These are phyloP conservation scores for Nautilus pompilius DNA, from an alignment of 1,140 invertebrate genomes.

Conservation along the genomic window DNA sequence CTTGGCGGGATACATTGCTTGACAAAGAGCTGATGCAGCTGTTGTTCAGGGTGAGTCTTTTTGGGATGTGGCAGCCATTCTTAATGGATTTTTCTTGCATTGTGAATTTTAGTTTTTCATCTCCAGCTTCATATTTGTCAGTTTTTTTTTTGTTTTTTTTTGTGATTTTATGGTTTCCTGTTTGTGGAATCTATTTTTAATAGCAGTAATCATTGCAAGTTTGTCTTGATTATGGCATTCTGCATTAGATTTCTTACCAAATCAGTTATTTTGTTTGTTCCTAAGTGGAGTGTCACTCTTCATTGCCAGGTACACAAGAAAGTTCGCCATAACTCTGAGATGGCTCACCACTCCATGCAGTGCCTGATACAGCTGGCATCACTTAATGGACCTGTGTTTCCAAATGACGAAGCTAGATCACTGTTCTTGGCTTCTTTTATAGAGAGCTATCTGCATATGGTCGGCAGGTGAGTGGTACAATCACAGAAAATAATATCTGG, in stretches of 20 bases:
- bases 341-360: constrained; percentile 72
- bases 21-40: constrained; percentile 70
- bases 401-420: constrained; percentile 61
- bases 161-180: neutral
- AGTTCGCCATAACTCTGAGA: constrained; percentile 69
- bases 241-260: too few relatives aligned
- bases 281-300: constrained; percentile 2
- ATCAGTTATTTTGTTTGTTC: neutral
- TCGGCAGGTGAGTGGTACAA: constrained; percentile 46
- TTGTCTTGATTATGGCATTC: too few relatives aligned
- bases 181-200: neutral
- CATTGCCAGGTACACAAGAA: constrained; percentile 71
- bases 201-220: too few relatives aligned
- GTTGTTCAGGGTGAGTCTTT: constrained; percentile 67
- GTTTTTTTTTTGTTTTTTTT: neutral
- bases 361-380: constrained; percentile 78
- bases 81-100: constrained; percentile 1
- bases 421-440: constrained; percentile 72
- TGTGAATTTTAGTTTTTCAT: neutral
- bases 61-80: neutral
- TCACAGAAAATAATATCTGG: too few relatives aligned
- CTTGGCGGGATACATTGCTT: constrained; percentile 75
- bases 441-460: constrained; percentile 59
- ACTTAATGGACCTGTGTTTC: constrained; percentile 70
- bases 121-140: neutral